These are phyloP conservation scores for Ctenomys sociabilis DNA, from an alignment of 2,113 vertebrate species.

Conservation along the genomic window DNA sequence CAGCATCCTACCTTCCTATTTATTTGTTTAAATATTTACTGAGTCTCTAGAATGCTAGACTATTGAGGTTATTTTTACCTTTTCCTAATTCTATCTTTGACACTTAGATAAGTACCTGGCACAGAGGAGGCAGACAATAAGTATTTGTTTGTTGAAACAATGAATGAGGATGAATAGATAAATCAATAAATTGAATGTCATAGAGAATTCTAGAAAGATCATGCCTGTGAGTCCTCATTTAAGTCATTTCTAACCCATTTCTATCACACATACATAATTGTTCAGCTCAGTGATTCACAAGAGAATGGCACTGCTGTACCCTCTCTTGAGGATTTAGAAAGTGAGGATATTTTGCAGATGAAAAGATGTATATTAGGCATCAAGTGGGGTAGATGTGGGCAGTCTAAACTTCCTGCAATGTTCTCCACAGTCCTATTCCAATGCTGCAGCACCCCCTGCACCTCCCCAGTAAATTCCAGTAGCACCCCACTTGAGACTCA, in stretches of 20 bases:
- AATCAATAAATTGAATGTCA: neutral
- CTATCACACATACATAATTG: neutral
- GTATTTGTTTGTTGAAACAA: neutral
- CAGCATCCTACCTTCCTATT: neutral
- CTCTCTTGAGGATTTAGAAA: neutral
- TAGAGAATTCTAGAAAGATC: neutral
- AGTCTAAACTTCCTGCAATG: too few relatives aligned
- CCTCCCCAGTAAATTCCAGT: neutral
- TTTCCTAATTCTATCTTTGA: neutral
- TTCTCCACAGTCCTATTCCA: neutral
- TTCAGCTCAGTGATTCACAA: neutral
- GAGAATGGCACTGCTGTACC: accelerated
- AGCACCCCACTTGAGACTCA: neutral
- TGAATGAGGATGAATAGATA: neutral
- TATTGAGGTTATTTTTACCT: neutral
- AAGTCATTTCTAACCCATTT: neutral
- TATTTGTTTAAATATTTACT: neutral
- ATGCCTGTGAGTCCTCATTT: neutral
- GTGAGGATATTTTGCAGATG: neutral
- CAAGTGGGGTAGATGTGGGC: neutral
- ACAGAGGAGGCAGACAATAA: neutral
- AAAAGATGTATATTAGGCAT: neutral
- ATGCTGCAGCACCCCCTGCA: accelerated
- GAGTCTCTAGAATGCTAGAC: neutral
- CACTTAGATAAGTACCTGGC: neutral